Conservation (phyloP, 2,888 invertebrate species). For the Creontiades dilutus region DNA sequence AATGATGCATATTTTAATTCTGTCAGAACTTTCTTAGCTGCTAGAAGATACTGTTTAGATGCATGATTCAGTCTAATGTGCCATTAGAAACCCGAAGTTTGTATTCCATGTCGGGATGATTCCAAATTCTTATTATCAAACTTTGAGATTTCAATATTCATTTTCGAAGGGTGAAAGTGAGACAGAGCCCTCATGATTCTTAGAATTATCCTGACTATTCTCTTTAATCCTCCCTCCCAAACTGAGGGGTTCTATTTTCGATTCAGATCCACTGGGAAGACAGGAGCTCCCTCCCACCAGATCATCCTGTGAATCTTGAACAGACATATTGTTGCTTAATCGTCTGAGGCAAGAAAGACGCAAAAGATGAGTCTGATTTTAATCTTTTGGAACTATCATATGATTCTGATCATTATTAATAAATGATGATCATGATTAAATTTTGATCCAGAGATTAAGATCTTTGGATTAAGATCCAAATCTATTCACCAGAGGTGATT, state of each 20-base stretch:
- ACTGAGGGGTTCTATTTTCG: neutral
- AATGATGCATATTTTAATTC: constrained; percentile 4
- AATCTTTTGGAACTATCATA: no score
- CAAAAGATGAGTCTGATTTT: no score
- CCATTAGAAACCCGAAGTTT: neutral
- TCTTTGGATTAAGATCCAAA: neutral
- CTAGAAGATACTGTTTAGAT: constrained; percentile 11
- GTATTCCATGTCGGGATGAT: neutral
- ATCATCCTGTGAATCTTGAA: no score
- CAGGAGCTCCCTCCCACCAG: no score
- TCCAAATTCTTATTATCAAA: neutral
- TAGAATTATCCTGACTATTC: neutral
- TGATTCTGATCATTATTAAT: no score
- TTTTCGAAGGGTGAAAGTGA: neutral
- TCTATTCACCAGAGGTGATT: constrained; percentile 30
- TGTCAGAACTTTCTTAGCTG: constrained; percentile 21
- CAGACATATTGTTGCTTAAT: no score
- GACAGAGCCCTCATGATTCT: no score
- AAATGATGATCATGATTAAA: no score
- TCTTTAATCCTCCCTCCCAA: neutral
- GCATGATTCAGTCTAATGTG: neutral
- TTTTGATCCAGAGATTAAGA: no score
- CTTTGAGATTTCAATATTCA: neutral
- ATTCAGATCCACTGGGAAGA: no score
- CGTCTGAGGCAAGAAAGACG: no score